phyloP scores from a whole-genome alignment of 2,113 vertebrate species.

The Cyprinodon brontotheroides region DNA sequence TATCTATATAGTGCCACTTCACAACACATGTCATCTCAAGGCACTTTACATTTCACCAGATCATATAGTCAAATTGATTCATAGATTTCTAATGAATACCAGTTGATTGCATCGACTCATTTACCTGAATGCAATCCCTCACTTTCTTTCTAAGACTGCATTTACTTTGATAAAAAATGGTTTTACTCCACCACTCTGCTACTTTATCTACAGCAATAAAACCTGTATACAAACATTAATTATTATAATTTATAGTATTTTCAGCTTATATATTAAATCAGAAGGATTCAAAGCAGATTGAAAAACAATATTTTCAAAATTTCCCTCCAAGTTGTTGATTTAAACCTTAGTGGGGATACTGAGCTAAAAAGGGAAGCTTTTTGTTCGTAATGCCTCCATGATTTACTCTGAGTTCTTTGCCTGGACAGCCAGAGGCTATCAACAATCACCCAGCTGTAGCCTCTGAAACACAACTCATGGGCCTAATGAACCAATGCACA shows the following conservation, averaged over 20 bases:
- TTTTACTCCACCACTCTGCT: neutral
- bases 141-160: no score
- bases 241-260: neutral
- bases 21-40: no score
- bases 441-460: constrained; percentile 68
- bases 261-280: neutral
- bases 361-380: constrained; percentile 48
- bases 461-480: constrained; percentile 71
- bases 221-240: no score
- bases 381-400: constrained; percentile 57
- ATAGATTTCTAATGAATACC: no score
- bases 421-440: constrained; percentile 66
- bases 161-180: no score
- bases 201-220: no score
- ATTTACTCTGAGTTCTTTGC: constrained; percentile 58
- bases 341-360: constrained; percentile 38
- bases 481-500: constrained; percentile 75
- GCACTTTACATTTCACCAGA: no score
- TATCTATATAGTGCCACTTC: no score
- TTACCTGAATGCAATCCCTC: no score
- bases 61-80: no score
- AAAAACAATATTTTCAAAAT: constrained; percentile 8
- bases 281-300: constrained; percentile 7
- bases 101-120: no score
- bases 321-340: constrained; percentile 33